Percentiles rank a stretch among this genome's conserved stretches.
These are phyloP conservation scores for Lonchura striata DNA, from an alignment of 2,113 vertebrate genomes.

Conservation along the genomic window DNA sequence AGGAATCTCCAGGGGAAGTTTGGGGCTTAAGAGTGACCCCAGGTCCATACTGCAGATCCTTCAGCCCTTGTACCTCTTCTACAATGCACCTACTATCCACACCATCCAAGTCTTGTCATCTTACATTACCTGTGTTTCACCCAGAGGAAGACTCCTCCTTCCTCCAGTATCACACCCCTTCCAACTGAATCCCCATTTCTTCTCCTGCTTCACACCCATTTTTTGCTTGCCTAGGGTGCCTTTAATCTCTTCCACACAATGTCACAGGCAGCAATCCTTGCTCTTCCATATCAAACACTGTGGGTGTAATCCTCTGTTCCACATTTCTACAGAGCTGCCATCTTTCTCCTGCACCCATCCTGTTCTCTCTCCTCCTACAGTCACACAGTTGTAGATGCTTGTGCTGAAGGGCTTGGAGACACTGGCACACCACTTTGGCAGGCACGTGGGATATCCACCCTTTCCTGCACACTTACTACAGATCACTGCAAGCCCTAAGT, in stretches of 20 bases:
- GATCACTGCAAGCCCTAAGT: background rate
- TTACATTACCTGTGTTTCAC: background rate
- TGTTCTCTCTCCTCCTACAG: background rate
- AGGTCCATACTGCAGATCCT: background rate
- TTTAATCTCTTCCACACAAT: background rate
- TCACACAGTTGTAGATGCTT: background rate
- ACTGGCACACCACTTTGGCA: background rate
- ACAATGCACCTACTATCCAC: background rate
- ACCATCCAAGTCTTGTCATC: background rate
- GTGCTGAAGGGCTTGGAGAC: background rate
- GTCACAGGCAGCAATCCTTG: slow-evolving; percentile 17
- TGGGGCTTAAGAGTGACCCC: background rate
- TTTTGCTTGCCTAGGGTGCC: background rate
- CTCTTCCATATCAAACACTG: background rate
- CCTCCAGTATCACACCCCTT: background rate
- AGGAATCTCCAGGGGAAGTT: background rate
- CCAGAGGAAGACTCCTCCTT: background rate
- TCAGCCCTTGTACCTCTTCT: background rate
- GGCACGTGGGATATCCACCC: background rate
- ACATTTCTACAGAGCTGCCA: background rate
- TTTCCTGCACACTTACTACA: background rate
- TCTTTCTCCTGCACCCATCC: background rate
- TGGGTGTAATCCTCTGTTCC: slow-evolving; percentile 21
- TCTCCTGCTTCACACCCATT: background rate
- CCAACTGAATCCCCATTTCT: background rate